Evolutionary conservation across 2,888 invertebrate genomes (phyloP).

Genomic region (Dione vanillae): DNA sequence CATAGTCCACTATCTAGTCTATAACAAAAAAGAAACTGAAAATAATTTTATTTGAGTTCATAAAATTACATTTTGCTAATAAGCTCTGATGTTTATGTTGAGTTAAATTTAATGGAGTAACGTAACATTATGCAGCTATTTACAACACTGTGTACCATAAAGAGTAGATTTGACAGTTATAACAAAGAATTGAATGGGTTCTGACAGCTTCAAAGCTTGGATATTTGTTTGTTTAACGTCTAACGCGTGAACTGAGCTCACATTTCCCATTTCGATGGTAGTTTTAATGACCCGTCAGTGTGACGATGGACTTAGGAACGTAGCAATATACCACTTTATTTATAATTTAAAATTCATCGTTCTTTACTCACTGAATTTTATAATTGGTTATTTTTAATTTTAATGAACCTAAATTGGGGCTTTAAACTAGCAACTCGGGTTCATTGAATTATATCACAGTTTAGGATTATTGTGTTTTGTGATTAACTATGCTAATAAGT

Average conservation of each 20-base stretch:
- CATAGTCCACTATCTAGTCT: too few relatives aligned
- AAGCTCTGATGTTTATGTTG: not conserved
- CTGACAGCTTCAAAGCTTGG: conserved; percentile 28
- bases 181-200: conserved; percentile 20
- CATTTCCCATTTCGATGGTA: conserved; percentile 66
- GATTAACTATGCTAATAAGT: too few relatives aligned
- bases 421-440: too few relatives aligned
- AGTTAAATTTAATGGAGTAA: not conserved
- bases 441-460: too few relatives aligned
- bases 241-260: conserved; percentile 51
- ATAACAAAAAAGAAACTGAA: not conserved
- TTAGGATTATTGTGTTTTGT: too few relatives aligned
- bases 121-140: not conserved
- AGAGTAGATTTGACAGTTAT: conserved; percentile 28
- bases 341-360: not conserved
- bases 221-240: conserved; percentile 46
- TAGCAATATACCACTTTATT: conserved; percentile 25
- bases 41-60: not conserved
- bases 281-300: conserved; percentile 75
- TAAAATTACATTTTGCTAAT: not conserved
- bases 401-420: too few relatives aligned
- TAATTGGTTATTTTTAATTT: too few relatives aligned
- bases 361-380: not conserved
- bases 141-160: conserved; percentile 8
- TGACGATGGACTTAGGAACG: conserved; percentile 60